Base-by-base conservation (phyloP, 2,888 invertebrate species). In the Xestia xanthographa region DNA sequence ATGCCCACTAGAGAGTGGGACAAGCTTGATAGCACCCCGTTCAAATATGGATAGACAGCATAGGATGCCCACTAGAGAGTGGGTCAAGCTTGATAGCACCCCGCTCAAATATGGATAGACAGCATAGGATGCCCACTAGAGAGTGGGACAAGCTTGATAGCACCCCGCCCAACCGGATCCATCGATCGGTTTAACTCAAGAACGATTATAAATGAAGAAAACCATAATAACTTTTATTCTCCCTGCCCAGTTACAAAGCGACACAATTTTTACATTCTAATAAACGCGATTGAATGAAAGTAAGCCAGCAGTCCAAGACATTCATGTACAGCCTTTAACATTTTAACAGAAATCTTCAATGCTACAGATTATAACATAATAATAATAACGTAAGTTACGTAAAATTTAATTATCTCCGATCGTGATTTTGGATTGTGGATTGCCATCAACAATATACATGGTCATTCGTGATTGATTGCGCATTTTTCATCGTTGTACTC, bases 381-480 rank as follows among this genome's bases (percentile, higher is more conserved):
- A 71, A 53, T 68, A 67, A 63, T 60, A 66, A 63, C 75, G 38
- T n/a, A 22, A 56, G 70, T 85, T 85, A 77, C 85, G 74, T 69
- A 79, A 83, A 75, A 63, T 34, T 72, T 81, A 79, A 80, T 80
- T 65, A 76, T 79, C 71, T 69, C 22, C 63, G 71, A 79, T 80
- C 84, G 77, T 84, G 82, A 86, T 86, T 80, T 82, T 68, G 67
- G 72, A 41, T 73, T 66, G 75, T 75, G 72, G 68, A 80, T 77
- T 77, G 34, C 72, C 65, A 79, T 66, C 66, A 75, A 80, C 79
- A 74, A 86, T 79, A 29, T 77, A 66, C 77, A 75, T 81, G 84
- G 79, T 85, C 75, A 71, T 53, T 80, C 80, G 72, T 80, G 74
- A 69, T 66, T 75, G 79, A 79, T 72, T 84, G 84, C 82, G 60